Evolutionary conservation across 2,888 invertebrate species (phyloP).

Genomic region (Apamea crenata): DNA sequence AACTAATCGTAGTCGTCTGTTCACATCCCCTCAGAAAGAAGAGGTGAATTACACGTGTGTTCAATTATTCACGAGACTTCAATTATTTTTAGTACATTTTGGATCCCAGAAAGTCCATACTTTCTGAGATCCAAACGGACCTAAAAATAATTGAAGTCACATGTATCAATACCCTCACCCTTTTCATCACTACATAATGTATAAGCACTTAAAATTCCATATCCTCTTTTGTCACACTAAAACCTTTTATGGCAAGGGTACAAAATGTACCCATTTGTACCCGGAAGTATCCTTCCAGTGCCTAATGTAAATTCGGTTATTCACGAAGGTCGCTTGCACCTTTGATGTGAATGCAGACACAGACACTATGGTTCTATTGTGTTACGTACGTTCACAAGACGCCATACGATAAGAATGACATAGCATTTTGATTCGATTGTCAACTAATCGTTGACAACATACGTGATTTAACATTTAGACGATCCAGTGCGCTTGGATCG

Average conservation of each 20-base stretch:
- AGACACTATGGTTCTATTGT: background rate
- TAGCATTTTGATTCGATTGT: background rate
- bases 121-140: background rate
- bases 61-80: too few species aligned
- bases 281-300: background rate
- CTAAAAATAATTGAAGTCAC: background rate
- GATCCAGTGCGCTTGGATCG: too few species aligned
- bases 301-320: background rate
- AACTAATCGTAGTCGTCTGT: background rate
- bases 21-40: background rate
- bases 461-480: too few species aligned
- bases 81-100: too few species aligned
- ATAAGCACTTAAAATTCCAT: background rate
- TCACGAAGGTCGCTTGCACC: too few species aligned
- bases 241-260: constrained; percentile 7
- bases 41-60: too few species aligned
- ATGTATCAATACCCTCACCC: background rate
- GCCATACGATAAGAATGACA: background rate
- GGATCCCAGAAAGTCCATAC: too few species aligned
- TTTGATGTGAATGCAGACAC: too few species aligned
- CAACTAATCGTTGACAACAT: too few species aligned
- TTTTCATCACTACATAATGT: background rate
- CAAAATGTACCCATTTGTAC: constrained; percentile 4
- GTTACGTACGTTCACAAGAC: background rate
- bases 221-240: background rate